Evolutionary conservation across 2,113 vertebrate species (phyloP).

Genomic region (Reinhardtius hippoglossoides): DNA sequence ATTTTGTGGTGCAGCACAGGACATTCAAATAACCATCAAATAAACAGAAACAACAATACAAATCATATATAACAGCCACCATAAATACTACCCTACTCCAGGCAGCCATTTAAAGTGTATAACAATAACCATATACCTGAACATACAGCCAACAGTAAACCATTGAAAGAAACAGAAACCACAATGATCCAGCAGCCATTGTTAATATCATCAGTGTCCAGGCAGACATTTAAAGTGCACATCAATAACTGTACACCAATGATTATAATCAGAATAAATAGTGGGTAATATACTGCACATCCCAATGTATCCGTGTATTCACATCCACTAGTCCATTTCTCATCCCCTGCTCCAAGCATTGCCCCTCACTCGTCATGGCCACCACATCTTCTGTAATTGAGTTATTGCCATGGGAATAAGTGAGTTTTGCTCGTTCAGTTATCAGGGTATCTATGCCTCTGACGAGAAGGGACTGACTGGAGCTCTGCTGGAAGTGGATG

Average conservation of each 20-base stretch:
- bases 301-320: neutral
- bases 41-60: neutral
- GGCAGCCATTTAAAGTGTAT: neutral
- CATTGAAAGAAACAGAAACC: neutral
- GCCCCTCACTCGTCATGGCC: neutral
- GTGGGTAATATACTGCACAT: neutral
- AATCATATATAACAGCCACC: neutral
- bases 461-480: neutral
- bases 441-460: neutral
- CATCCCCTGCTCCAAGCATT: neutral
- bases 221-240: slow-evolving; percentile 2
- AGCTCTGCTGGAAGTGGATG: neutral
- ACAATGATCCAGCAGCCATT: neutral
- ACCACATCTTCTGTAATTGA: neutral
- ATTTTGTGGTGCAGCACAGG: neutral
- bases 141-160: neutral
- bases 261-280: neutral
- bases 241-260: neutral
- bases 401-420: neutral
- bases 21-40: too few species aligned
- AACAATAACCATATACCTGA: neutral
- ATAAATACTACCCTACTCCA: neutral
- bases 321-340: neutral
- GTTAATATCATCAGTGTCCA: neutral
- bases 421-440: neutral